Evolutionary conservation across 1,140 invertebrate species (phyloP).

Genomic region (Radopholus similis): DNA sequence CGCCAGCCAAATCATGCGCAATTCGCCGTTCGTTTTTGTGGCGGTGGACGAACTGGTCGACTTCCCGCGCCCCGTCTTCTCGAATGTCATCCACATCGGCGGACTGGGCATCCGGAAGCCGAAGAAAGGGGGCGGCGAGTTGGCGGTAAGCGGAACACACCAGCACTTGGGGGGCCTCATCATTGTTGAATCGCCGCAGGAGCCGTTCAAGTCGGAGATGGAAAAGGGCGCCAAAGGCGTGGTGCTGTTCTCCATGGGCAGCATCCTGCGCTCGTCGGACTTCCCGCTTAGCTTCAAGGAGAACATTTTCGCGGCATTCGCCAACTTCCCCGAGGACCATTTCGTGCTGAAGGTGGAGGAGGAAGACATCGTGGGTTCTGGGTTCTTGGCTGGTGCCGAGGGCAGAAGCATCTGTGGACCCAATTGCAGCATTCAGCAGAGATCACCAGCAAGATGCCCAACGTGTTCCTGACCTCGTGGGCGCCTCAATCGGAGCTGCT

Average conservation of each 20-base stretch:
- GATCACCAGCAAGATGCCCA: slow-evolving; percentile 9
- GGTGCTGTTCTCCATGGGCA: slow-evolving; percentile 31
- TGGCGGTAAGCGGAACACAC: neutral
- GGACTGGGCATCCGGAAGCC: slow-evolving; percentile 26
- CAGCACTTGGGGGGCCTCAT: neutral
- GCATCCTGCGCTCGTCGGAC: slow-evolving; percentile 20
- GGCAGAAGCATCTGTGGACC: neutral
- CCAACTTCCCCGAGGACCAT: slow-evolving; percentile 27
- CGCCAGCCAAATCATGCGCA: slow-evolving; percentile 25
- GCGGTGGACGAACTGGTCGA: slow-evolving; percentile 35
- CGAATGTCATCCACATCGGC: slow-evolving; percentile 34
- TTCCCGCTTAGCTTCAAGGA: slow-evolving; percentile 11
- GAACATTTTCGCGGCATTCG: slow-evolving; percentile 29
- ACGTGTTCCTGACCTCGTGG: slow-evolving; percentile 29
- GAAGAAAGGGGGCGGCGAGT: neutral
- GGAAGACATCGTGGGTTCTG: slow-evolving; percentile 23
- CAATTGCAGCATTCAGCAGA: slow-evolving; percentile 7
- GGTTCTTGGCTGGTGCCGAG: too few relatives aligned
- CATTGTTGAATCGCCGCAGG: too few relatives aligned
- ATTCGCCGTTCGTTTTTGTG: slow-evolving; percentile 33
- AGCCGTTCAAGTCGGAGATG: slow-evolving; percentile 19
- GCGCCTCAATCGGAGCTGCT: slow-evolving; percentile 30
- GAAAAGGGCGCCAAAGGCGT: slow-evolving; percentile 25
- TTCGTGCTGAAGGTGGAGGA: slow-evolving; percentile 37
- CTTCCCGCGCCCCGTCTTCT: slow-evolving; percentile 29